Base-by-base conservation (phyloP, 2,113 vertebrate species). In the Vireo altiloquus region DNA sequence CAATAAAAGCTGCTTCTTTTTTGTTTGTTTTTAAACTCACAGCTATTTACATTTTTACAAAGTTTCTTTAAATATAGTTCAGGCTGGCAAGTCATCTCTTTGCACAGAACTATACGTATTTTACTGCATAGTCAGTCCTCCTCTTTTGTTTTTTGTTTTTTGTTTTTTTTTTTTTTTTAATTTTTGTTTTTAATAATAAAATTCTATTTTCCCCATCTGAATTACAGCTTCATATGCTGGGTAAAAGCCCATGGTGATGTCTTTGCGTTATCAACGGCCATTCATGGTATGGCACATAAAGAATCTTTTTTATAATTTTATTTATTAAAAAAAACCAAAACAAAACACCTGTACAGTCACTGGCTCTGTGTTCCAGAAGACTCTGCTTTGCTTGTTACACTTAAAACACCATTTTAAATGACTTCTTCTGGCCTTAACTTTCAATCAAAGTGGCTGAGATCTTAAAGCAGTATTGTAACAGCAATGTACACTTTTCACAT, bases 61-160 rank as follows among this genome's bases (percentile, higher is more conserved):
- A 98, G 97, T 97, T 96, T 97, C 95, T 99, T 97, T 99, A 99
- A 99, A 99, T 99, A 99, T 98, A 99, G 98, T 98, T 98, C 98
- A 98, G 98, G 98, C 98, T 98, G 98, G 98, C 98, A 98, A 97
- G 97, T 98, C 95, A 95, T 95, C 90, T 96, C 97, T 97, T 96
- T 96, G 97, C 97, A 93, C 97, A 97, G 96, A 98, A 98, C 90
- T 95, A 90, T 96, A 97, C 59, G 88, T 96, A 63, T 96, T 88
- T 95, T 91, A 96, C 97, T 98, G 98, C 97, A 98, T 97, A 98
- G 98, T 97, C 97, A 94, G 96, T 95, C 96, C 96, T 95, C 82
- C 92, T 85, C 93, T 82, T 94, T 96, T 93, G 94, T 93, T n/a
- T n/a, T n/a, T n/a, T n/a, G n/a, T n/a, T n/a, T 82, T 94, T 96